Conservation (phyloP, 2,113 vertebrate genomes). For the Takifugu bimaculatus region DNA sequence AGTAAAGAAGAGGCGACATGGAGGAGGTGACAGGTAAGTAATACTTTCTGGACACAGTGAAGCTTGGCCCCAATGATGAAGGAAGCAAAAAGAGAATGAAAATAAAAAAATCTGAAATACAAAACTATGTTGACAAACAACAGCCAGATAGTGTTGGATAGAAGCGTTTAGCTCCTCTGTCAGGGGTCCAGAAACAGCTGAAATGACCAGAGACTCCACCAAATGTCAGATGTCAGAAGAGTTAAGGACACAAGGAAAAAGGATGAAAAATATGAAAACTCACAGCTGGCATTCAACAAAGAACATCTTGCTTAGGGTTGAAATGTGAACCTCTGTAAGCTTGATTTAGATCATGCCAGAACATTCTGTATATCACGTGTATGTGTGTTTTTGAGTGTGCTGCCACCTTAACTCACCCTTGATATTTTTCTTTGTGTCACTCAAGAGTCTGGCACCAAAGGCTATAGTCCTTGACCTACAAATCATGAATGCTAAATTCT, state of each 20-base stretch:
- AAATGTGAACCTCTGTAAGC: constrained; percentile 40
- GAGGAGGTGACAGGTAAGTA: constrained; percentile 14
- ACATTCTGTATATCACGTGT: constrained; percentile 4
- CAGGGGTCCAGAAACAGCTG: background rate
- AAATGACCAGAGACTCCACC: background rate
- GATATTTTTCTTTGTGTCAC: constrained; percentile 37
- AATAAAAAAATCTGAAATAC: background rate
- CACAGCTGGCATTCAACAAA: constrained; percentile 52
- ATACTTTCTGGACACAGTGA: background rate
- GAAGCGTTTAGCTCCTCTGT: background rate
- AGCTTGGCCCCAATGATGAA: background rate
- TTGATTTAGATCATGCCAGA: constrained; percentile 36
- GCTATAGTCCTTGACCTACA: constrained; percentile 45
- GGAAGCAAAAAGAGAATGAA: background rate
- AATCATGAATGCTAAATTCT: background rate
- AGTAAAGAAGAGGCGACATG: constrained; percentile 1
- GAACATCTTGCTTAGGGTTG: constrained; percentile 41
- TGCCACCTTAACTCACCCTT: constrained; percentile 29
- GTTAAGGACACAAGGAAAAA: background rate
- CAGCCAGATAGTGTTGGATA: no score
- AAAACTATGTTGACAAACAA: no score
- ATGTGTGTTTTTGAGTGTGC: background rate
- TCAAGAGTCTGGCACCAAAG: constrained; percentile 19
- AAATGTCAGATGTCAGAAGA: background rate
- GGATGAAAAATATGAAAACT: constrained; percentile 2